These are phyloP conservation scores for Acinonyx jubatus DNA, from an alignment of 2,113 vertebrate species.

Conservation along the genomic window DNA sequence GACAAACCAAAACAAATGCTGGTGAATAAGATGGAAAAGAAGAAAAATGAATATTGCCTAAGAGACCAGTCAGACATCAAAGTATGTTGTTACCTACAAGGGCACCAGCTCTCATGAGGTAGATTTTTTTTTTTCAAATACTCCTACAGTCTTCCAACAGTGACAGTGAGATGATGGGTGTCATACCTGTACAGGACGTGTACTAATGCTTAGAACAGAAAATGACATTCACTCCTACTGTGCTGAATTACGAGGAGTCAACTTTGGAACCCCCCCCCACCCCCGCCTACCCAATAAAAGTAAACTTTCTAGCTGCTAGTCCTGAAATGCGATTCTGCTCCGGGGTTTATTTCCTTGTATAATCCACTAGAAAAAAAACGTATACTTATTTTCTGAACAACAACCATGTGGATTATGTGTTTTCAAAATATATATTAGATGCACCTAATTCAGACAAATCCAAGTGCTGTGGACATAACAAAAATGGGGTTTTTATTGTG, in stretches of 20 bases:
- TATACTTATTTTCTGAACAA: slow-evolving; percentile 31
- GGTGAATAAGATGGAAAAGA: neutral
- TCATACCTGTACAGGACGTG: slow-evolving; percentile 73
- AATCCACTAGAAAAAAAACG: neutral
- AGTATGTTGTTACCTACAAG: neutral
- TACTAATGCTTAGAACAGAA: slow-evolving; percentile 70
- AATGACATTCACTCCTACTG: slow-evolving; percentile 82
- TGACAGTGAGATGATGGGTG: slow-evolving; percentile 80
- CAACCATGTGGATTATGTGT: neutral
- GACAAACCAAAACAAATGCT: neutral
- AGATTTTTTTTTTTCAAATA: slow-evolving; percentile 49
- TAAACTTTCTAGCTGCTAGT: slow-evolving; percentile 74
- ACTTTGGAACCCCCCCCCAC: neutral
- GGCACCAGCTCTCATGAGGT: slow-evolving; percentile 71
- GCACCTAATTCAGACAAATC: slow-evolving; percentile 28
- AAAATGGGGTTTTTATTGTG: neutral
- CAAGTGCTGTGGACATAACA: neutral
- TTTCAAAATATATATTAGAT: neutral
- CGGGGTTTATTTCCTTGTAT: neutral
- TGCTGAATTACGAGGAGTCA: slow-evolving; percentile 77
- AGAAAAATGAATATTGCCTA: slow-evolving; percentile 43
- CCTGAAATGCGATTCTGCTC: neutral
- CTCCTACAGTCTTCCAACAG: slow-evolving; percentile 73
- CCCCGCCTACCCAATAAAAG: slow-evolving; percentile 42
- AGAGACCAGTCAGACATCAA: slow-evolving; percentile 55